phyloP scores from a whole-genome alignment of 2,113 vertebrate species.

The Ariopsis seemanni region DNA sequence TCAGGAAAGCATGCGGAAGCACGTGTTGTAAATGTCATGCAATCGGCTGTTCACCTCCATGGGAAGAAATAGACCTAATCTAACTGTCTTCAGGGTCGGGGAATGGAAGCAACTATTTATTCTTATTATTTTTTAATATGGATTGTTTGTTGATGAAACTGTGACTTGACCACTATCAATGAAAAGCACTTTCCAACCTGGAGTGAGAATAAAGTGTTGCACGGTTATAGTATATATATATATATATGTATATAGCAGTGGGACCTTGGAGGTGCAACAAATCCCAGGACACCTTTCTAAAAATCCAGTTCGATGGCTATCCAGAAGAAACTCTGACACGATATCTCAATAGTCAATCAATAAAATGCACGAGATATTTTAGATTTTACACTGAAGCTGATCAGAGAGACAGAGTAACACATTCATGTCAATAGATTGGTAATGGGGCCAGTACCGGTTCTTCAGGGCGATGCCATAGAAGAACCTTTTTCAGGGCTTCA shows the following conservation, averaged over 20 bases:
- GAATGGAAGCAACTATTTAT: background rate
- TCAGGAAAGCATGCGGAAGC: constrained; percentile 40
- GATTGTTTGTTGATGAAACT: background rate
- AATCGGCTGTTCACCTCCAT: constrained; percentile 44
- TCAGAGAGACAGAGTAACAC: background rate
- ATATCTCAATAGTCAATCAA: background rate
- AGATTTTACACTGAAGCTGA: background rate
- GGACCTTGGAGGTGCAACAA: background rate
- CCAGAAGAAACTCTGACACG: background rate
- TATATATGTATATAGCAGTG: too few species aligned
- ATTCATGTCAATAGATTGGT: background rate
- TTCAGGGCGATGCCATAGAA: too few species aligned
- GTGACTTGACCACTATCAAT: background rate
- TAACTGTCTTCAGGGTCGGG: constrained; percentile 4
- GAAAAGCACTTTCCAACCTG: background rate
- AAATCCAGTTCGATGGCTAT: background rate
- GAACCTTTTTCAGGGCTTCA: too few species aligned
- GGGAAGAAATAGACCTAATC: constrained; percentile 31
- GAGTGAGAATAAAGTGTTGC: background rate
- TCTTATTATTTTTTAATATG: background rate
- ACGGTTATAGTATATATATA: too few species aligned
- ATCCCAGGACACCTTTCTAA: background rate
- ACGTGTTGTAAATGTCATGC: constrained; percentile 53
- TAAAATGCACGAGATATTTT: background rate
- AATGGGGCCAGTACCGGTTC: too few species aligned